phyloP scores from a whole-genome alignment of 2,113 vertebrate genomes.

The Eublepharis macularius region DNA sequence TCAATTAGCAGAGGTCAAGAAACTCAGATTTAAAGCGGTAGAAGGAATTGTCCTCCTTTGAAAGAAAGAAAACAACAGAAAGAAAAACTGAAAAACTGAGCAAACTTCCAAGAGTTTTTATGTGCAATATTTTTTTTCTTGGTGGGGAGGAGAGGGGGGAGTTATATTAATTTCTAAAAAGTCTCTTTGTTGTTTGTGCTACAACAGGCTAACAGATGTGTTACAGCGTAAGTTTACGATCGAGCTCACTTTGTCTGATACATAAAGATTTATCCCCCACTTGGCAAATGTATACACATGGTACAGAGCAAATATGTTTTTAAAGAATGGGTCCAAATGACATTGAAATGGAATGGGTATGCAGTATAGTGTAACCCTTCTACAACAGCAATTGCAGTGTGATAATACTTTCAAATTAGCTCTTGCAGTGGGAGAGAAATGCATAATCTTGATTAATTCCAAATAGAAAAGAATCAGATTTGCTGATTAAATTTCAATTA shows the following conservation, averaged over 20 bases:
- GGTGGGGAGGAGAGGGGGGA: not conserved
- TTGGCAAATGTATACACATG: not conserved
- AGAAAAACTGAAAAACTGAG: too few relatives aligned
- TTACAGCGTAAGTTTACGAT: not conserved
- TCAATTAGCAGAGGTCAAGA: not conserved
- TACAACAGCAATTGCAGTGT: not conserved
- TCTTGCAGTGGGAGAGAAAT: too few relatives aligned
- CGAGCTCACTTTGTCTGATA: not conserved
- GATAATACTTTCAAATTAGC: not conserved
- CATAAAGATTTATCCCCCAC: too few relatives aligned
- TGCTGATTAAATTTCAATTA: not conserved
- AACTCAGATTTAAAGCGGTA: not conserved
- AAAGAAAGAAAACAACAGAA: not conserved
- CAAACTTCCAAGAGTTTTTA: not conserved
- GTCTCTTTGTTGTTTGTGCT: too few relatives aligned
- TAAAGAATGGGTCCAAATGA: not conserved
- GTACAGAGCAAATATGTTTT: not conserved
- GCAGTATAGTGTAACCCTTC: not conserved
- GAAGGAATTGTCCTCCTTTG: too few relatives aligned
- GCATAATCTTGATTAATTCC: not conserved
- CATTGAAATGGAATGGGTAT: not conserved
- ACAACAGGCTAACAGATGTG: not conserved
- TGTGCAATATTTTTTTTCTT: not conserved
- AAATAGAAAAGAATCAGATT: not conserved
- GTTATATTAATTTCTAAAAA: not conserved